Evolutionary conservation across 1,140 invertebrate species (phyloP), one percentile per base, ranked within the genome.

Genomic region (Drosophila willistoni): DNA sequence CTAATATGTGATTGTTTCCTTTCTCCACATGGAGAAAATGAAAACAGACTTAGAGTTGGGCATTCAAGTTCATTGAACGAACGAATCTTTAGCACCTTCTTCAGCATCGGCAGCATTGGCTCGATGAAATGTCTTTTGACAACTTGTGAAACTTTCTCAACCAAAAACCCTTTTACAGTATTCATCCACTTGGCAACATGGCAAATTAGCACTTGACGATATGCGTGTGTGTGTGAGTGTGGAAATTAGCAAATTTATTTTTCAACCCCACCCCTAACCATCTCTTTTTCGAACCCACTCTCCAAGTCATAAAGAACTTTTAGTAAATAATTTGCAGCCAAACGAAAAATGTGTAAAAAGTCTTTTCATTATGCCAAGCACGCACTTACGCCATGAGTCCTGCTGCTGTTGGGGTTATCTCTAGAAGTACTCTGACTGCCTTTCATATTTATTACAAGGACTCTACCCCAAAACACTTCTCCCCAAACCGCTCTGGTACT

Each of bases 341-440:
- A 36, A 59, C 56, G 14, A 59, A 59, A 59, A 59, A 59, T 59
- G 33, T 59, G 56, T 59, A 59, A 59, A 59, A 59, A 87, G 42
- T 61, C 71, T 73, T 74, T 86, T 86, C 76, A 86, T 86, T 86
- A 86, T 86, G 73, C 83, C 63, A 63, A 62, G 63, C 83, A 86
- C 83, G 83, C 44, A 51, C 79, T 42, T 79, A 73, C 62, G 68
- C 72, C 68, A 77, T 69, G 79, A 86, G 76, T 87, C 73, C 65
- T 83, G 59, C 59, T 47, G 69, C 44, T 51, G 44, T 5, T 68
- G 61, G 51, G 73, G 62, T 79, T 86, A 89, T 87, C 83, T 59
- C 56, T 36, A 19, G 56, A 13, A 59, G 17, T 17, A 10, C 56
- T 59, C 33, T 59, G 14, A 36, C 56, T 71, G 65, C 72, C 60